Percentiles rank a stretch among this genome's conserved stretches.
Conservation (phyloP, 2,797 vertebrate species). For the Acanthurus tractus region DNA sequence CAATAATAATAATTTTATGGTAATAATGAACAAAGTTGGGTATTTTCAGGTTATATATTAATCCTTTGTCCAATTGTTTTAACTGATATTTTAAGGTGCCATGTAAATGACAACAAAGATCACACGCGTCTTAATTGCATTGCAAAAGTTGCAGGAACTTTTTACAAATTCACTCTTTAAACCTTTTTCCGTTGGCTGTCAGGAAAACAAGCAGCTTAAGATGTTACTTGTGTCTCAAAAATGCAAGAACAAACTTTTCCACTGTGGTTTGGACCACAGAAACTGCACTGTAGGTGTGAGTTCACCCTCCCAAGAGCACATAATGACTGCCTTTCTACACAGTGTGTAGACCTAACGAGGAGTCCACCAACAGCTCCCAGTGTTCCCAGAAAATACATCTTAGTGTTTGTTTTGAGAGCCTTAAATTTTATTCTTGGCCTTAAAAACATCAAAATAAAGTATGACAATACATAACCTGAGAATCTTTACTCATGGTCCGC, state of each 20-base stretch:
- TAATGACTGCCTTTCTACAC: not conserved
- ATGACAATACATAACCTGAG: not conserved
- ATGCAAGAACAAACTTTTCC: slow-evolving; percentile 18
- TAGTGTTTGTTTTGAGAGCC: not conserved
- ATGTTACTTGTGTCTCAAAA: not conserved
- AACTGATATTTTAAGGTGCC: not conserved
- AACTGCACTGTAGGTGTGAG: slow-evolving; percentile 7
- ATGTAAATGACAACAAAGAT: not conserved
- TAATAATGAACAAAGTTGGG: not conserved
- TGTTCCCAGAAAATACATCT: not conserved
- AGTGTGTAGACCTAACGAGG: not conserved
- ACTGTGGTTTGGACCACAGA: slow-evolving; percentile 17
- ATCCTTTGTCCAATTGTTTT: not conserved
- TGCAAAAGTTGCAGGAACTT: not conserved
- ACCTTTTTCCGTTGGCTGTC: not conserved
- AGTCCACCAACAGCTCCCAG: not conserved
- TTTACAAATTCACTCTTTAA: not conserved
- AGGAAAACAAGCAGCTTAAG: not conserved
- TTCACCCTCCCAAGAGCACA: slow-evolving; percentile 11
- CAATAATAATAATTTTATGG: not conserved
- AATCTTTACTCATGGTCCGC: not conserved
- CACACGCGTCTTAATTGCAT: not conserved
- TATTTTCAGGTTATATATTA: not conserved
- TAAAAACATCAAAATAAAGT: not conserved
- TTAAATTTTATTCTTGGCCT: not conserved